Evolutionary conservation across 2,888 invertebrate genomes (phyloP).

Genomic region (Helicoverpa assulta): DNA sequence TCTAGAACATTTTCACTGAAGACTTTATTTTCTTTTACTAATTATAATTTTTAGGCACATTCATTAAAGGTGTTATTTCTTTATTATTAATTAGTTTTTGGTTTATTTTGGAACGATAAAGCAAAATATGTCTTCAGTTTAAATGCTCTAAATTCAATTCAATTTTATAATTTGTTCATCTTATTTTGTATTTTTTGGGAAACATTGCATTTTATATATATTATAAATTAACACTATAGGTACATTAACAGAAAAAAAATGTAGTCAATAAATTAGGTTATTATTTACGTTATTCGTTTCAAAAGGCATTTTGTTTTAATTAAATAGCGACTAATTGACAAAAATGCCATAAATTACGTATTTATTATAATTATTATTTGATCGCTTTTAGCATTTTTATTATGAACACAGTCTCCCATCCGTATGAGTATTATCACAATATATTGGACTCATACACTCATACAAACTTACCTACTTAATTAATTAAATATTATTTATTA

Average conservation of each 20-base stretch:
- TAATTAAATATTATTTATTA: slow-evolving; percentile 7
- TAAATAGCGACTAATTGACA: not conserved
- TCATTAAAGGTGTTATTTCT: not conserved
- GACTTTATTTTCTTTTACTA: not conserved
- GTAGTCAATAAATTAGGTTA: not conserved
- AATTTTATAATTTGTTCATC: slow-evolving; percentile 30
- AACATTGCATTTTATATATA: not conserved
- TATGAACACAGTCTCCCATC: slow-evolving; percentile 15
- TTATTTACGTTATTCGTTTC: not conserved
- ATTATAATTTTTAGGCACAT: slow-evolving; percentile 9
- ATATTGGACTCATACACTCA: slow-evolving; percentile 29
- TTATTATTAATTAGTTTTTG: not conserved
- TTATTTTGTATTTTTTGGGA: slow-evolving; percentile 7
- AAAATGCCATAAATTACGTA: slow-evolving; percentile 13
- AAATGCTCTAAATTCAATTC: slow-evolving; percentile 13
- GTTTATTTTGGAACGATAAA: not conserved
- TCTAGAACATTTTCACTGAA: slow-evolving; percentile 9
- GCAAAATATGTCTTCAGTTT: not conserved
- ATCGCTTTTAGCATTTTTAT: slow-evolving; percentile 2
- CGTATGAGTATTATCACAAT: slow-evolving; percentile 49
- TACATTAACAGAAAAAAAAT: too few species aligned
- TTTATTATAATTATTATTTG: not conserved
- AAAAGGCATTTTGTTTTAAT: not conserved
- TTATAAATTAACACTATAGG: not conserved
- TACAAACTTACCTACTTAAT: slow-evolving; percentile 15